These are phyloP conservation scores for Drosophila pseudotalamancana DNA, from an alignment of 2,888 invertebrate species.

Conservation along the genomic window DNA sequence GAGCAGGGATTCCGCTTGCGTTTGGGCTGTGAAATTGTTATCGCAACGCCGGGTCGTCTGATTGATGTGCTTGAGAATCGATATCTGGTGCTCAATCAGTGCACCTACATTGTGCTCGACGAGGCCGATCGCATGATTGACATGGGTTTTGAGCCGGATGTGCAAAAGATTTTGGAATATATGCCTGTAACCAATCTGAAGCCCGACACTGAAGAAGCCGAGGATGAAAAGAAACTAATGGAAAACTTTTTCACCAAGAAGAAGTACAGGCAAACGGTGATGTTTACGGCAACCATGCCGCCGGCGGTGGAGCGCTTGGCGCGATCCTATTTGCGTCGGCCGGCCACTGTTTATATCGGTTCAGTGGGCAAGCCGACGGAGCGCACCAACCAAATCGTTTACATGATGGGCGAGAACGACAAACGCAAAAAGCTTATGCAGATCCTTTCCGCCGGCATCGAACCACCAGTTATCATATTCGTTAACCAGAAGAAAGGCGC, in stretches of 20 bases:
- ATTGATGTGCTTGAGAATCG: constrained; percentile 99
- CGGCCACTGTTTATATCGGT: constrained; percentile 98
- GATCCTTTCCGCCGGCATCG: constrained; percentile 94
- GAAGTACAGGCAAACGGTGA: constrained; percentile 98
- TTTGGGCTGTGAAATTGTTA: constrained; percentile 99
- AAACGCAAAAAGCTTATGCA: constrained; percentile 98
- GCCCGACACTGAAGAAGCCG: constrained; percentile 99
- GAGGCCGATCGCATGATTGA: constrained; percentile 99
- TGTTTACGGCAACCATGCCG: constrained; percentile 99
- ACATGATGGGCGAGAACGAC: constrained; percentile 97
- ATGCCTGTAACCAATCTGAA: constrained; percentile 99
- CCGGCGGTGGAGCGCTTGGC: constrained; percentile 98
- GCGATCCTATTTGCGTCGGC: constrained; percentile 95
- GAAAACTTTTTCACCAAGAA: constrained; percentile 98
- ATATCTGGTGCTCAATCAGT: constrained; percentile 97
- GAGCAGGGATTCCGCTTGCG: constrained; percentile 98
- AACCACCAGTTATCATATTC: constrained; percentile 99
- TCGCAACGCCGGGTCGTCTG: constrained; percentile 99
- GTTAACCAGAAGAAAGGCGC: constrained; percentile 99
- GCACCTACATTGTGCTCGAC: constrained; percentile 98
- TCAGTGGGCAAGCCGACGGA: constrained; percentile 98
- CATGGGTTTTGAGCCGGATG: constrained; percentile 99
- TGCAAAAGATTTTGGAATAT: constrained; percentile 98
- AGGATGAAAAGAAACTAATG: constrained; percentile 95
- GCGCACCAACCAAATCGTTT: constrained; percentile 98